Conservation (phyloP, 2,113 vertebrate genomes). For the Ramphastos sulfuratus region DNA sequence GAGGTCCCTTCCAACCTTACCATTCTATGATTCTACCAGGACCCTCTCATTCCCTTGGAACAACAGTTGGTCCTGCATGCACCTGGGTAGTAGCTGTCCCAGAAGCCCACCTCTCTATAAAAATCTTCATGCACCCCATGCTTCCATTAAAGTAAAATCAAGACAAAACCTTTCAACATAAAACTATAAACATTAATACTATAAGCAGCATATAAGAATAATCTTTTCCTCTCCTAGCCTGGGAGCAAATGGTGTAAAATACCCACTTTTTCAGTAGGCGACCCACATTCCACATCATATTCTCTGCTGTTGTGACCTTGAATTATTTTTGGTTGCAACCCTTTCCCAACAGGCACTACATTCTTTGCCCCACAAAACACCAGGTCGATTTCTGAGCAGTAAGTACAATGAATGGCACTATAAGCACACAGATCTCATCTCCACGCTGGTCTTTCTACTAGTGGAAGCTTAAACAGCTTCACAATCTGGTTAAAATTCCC, state of each 20-base stretch:
- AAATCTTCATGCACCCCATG: not conserved
- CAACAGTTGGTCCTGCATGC: not conserved
- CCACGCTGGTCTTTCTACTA: not conserved
- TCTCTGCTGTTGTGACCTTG: not conserved
- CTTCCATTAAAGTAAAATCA: not conserved
- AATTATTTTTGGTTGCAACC: not conserved
- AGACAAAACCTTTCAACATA: not conserved
- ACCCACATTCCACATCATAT: not conserved
- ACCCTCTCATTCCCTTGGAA: accelerated
- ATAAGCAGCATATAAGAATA: not conserved
- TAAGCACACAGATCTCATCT: not conserved
- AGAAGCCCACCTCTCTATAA: not conserved
- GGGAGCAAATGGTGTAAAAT: not conserved
- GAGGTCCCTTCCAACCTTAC: too few relatives aligned
- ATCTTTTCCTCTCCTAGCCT: not conserved
- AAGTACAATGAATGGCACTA: accelerated
- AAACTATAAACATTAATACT: not conserved
- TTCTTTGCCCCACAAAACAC: not conserved
- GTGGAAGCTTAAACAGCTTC: not conserved
- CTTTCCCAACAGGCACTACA: not conserved
- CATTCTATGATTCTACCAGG: not conserved
- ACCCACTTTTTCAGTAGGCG: not conserved
- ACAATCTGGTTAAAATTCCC: not conserved
- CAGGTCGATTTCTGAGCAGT: not conserved
- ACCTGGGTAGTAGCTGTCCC: not conserved